These are phyloP conservation scores for Chironomus riparius DNA, from an alignment of 2,888 invertebrate genomes.

Conservation along the genomic window DNA sequence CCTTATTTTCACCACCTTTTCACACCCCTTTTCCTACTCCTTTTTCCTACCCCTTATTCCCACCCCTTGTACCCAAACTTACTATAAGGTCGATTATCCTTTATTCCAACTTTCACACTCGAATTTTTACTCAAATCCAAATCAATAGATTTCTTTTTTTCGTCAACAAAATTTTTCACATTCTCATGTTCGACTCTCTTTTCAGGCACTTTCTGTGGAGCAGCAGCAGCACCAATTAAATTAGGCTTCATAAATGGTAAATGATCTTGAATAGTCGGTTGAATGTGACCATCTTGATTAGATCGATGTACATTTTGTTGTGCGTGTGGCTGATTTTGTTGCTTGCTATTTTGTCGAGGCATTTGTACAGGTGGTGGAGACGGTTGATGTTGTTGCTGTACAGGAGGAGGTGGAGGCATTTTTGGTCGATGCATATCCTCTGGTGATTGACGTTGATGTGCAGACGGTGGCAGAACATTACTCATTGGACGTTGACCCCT, in stretches of 20 bases:
- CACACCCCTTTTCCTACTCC: too few species aligned
- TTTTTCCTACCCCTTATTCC: too few species aligned
- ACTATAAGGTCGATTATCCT: constrained; percentile 10
- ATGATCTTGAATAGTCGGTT: background rate
- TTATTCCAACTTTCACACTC: background rate
- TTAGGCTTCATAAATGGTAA: background rate
- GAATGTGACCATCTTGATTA: too few species aligned
- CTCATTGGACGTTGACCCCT: background rate
- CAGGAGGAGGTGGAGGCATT: constrained; percentile 7
- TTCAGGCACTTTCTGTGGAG: constrained; percentile 1
- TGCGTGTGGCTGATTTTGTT: background rate
- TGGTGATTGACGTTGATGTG: background rate
- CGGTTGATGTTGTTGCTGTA: background rate
- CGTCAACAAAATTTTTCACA: background rate
- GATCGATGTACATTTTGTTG: background rate
- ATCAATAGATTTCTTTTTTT: constrained; percentile 9
- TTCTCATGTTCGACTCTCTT: background rate
- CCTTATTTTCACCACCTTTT: too few species aligned
- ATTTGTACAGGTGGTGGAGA: background rate
- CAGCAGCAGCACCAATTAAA: background rate
- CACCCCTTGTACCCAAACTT: background rate
- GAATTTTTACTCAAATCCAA: constrained; percentile 10
- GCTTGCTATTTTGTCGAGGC: background rate
- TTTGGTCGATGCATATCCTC: background rate
- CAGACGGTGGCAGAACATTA: background rate